A percentile compares a stretch with the other conserved stretches of the same genome.
Conservation (phyloP, 2,797 vertebrate species). For the Eulemur rubriventer region DNA sequence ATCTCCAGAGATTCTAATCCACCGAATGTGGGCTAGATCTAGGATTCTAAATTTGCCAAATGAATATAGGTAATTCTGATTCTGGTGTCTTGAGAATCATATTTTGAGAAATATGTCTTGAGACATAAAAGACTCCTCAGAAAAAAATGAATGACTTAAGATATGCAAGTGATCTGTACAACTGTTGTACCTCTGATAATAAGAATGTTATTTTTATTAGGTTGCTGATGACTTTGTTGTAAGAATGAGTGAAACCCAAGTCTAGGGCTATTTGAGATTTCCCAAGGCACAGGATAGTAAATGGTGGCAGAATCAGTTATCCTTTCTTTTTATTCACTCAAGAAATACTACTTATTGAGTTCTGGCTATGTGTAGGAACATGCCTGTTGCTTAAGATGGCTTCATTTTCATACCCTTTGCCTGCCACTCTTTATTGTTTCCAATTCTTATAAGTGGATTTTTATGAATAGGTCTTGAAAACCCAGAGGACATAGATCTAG, state of each 20-base stretch:
- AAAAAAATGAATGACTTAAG: conserved; percentile 1
- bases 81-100: not conserved
- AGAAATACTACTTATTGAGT: not conserved
- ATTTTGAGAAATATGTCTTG: not conserved
- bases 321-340: not conserved
- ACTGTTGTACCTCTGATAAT: not conserved
- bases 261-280: not conserved
- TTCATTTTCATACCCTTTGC: not conserved
- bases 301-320: not conserved
- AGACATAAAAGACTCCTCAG: not conserved
- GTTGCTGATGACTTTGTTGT: not conserved
- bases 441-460: not conserved
- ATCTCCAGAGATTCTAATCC: not conserved
- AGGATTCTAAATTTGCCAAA: not conserved
- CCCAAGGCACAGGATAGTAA: not conserved
- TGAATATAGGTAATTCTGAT: not conserved
- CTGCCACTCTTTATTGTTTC: not conserved
- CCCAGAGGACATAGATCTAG: not conserved
- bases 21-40: not conserved
- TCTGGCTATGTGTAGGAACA: not conserved
- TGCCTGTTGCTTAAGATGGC: not conserved
- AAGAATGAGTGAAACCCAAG: not conserved
- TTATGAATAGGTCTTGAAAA: conserved; percentile 37
- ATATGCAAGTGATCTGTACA: not conserved
- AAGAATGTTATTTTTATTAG: not conserved